Evolutionary conservation across 2,797 vertebrate species (phyloP).

Genomic region (Gymnopithys bicolor): DNA sequence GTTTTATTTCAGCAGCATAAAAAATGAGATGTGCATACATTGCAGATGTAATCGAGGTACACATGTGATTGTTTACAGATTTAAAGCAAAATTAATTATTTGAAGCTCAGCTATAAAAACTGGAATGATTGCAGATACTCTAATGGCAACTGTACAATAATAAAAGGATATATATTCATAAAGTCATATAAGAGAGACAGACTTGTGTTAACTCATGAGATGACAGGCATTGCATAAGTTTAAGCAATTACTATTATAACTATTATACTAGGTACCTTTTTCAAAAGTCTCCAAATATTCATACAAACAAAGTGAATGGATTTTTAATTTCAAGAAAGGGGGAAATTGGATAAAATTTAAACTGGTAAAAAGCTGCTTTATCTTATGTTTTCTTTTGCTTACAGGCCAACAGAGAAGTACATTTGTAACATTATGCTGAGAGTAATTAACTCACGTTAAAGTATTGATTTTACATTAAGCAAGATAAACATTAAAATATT

Average conservation of each 20-base stretch:
- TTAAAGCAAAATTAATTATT: background rate
- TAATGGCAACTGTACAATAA: background rate
- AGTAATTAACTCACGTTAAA: slow-evolving; percentile 68
- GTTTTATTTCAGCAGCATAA: background rate
- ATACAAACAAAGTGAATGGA: background rate
- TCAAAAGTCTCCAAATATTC: background rate
- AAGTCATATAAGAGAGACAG: background rate
- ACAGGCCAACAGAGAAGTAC: background rate
- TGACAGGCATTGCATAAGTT: background rate
- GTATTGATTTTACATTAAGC: slow-evolving; percentile 73
- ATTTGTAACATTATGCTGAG: slow-evolving; percentile 48
- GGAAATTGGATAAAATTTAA: background rate
- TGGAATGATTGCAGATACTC: background rate
- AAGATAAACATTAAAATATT: slow-evolving; percentile 62
- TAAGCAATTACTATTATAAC: background rate
- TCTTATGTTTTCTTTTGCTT: slow-evolving; percentile 11
- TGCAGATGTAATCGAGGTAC: background rate
- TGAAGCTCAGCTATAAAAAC: background rate
- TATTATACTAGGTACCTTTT: background rate
- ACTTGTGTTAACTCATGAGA: background rate
- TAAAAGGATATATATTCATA: background rate
- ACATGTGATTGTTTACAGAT: background rate
- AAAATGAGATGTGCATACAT: background rate
- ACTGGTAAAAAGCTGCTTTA: background rate
- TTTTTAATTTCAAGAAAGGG: background rate